Evolutionary conservation across 2,888 invertebrate genomes (phyloP).

Genomic region (Galeruca laticollis): DNA sequence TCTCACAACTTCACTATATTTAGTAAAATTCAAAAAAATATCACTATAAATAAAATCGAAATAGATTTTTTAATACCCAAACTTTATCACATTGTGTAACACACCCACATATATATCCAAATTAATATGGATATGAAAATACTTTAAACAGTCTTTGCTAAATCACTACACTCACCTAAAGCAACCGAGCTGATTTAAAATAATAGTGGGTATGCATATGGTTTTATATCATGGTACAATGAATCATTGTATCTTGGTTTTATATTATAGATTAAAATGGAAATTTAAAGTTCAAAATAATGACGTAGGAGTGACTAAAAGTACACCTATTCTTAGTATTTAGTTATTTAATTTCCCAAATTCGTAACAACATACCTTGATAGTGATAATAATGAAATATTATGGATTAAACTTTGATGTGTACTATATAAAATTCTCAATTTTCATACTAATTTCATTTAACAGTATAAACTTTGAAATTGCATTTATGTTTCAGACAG

Average conservation of each 20-base stretch:
- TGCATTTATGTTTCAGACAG: not conserved
- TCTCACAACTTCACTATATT: not conserved
- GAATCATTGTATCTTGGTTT: too few species aligned
- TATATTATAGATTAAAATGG: not conserved
- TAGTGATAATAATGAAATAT: too few species aligned
- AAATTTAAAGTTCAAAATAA: constrained; percentile 20
- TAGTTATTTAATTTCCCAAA: not conserved
- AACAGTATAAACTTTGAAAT: not conserved
- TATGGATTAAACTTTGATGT: too few species aligned
- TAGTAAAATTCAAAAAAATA: not conserved
- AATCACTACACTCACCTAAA: not conserved
- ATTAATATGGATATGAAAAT: not conserved
- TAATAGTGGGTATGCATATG: not conserved
- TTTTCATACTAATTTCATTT: not conserved
- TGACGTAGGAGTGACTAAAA: constrained; percentile 3
- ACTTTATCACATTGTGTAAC: constrained; percentile 16
- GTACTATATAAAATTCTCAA: too few species aligned
- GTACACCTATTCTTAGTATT: not conserved
- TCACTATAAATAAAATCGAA: not conserved
- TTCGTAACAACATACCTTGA: too few species aligned
- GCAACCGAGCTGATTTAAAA: not conserved
- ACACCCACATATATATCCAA: constrained; percentile 10
- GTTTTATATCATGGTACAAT: not conserved
- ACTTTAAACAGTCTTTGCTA: not conserved
- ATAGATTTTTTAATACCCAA: not conserved